These are phyloP conservation scores for Dolichomitus sp. DNA, from an alignment of 2,888 invertebrate genomes.

Conservation along the genomic window DNA sequence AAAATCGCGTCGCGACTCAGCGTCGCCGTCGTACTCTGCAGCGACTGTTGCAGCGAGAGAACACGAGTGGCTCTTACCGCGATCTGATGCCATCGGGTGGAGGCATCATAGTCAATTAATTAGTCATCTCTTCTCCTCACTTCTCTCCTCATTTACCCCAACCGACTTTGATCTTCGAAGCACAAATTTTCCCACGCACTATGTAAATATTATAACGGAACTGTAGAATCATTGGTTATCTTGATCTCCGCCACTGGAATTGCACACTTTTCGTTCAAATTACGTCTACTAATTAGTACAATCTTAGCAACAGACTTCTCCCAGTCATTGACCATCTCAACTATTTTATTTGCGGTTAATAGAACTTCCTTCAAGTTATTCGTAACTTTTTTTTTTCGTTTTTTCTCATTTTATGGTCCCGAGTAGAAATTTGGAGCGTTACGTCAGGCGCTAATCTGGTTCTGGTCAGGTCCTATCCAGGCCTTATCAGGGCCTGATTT, in stretches of 20 bases:
- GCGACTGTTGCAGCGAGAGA: neutral
- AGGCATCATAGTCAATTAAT: slow-evolving; percentile 60
- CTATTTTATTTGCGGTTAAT: neutral
- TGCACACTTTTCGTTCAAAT: neutral
- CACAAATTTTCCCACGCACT: slow-evolving; percentile 20
- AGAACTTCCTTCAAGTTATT: neutral
- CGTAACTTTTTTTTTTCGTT: neutral
- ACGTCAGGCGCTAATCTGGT: too few relatives aligned
- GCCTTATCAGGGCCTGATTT: too few relatives aligned
- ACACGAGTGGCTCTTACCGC: slow-evolving; percentile 20
- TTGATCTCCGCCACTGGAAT: neutral
- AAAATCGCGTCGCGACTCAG: slow-evolving; percentile 65
- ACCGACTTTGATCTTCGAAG: slow-evolving; percentile 49
- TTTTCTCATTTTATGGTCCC: neutral
- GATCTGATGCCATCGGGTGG: slow-evolving; percentile 49
- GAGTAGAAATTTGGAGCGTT: too few relatives aligned
- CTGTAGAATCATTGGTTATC: neutral
- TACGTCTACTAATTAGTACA: neutral
- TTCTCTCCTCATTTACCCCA: slow-evolving; percentile 6
- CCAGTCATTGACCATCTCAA: neutral
- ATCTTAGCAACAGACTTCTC: neutral
- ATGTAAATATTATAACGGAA: neutral
- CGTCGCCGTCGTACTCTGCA: slow-evolving; percentile 56
- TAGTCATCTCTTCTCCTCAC: slow-evolving; percentile 52
- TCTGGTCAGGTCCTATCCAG: too few relatives aligned